A percentile compares a stretch with the other conserved stretches of the same genome.
Evolutionary conservation across 2,797 vertebrate genomes (phyloP).

Genomic region (Cirrhinus mrigala): DNA sequence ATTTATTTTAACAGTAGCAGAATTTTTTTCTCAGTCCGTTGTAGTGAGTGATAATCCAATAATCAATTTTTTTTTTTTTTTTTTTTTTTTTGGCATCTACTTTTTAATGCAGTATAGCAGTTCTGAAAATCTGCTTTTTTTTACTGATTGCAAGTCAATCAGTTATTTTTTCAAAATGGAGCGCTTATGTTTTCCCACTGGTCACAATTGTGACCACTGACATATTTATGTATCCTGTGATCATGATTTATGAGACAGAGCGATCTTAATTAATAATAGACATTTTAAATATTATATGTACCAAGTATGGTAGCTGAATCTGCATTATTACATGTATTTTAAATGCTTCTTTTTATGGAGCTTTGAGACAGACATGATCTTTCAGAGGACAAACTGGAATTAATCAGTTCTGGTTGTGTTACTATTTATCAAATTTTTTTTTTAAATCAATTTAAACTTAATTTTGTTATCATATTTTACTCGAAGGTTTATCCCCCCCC

Average conservation of each 20-base stretch:
- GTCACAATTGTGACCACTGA: neutral
- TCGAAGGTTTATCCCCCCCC: too few species aligned
- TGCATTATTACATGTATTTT: slow-evolving; percentile 1
- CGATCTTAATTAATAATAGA: slow-evolving; percentile 6
- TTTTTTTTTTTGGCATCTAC: neutral
- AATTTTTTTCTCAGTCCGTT: neutral
- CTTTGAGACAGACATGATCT: neutral
- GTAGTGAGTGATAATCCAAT: neutral
- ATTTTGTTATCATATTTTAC: neutral
- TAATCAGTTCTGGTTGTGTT: neutral
- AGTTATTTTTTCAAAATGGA: neutral
- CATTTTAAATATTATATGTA: neutral
- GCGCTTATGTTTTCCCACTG: neutral
- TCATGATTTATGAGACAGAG: slow-evolving; percentile 9
- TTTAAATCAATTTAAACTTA: neutral
- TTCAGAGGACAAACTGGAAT: neutral
- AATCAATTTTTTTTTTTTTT: neutral
- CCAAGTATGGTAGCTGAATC: slow-evolving; percentile 1
- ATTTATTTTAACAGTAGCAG: neutral
- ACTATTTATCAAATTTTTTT: too few species aligned
- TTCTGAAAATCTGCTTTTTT: neutral
- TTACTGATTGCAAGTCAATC: neutral
- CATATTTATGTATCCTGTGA: slow-evolving; percentile 16
- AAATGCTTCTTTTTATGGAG: neutral
- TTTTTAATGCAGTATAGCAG: neutral